phyloP scores from a whole-genome alignment of 2,888 invertebrate species.

The Drosophila subsilvestris region DNA sequence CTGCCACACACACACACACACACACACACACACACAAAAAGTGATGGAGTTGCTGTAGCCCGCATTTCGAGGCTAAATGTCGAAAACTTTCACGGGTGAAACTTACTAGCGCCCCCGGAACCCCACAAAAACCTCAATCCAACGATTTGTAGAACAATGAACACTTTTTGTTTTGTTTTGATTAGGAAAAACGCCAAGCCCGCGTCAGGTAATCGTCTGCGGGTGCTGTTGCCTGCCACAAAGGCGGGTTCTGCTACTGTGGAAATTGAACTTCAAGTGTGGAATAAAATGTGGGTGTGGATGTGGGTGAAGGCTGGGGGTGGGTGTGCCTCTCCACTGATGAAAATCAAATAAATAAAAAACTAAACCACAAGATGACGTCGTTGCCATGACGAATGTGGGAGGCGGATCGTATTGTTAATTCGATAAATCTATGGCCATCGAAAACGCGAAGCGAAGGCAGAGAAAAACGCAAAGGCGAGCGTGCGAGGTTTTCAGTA shows the following conservation, averaged over 20 bases:
- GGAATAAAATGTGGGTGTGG: background rate
- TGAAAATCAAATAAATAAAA: constrained; percentile 74
- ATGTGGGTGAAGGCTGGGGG: constrained; percentile 1
- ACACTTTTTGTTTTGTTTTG: constrained; percentile 45
- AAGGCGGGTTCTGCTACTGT: constrained; percentile 39
- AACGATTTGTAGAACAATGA: constrained; percentile 16
- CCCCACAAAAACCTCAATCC: constrained; percentile 41
- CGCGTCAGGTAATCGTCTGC: constrained; percentile 64
- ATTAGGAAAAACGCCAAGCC: constrained; percentile 61
- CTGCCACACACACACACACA: constrained; percentile 41
- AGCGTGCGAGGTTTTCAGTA: constrained; percentile 56
- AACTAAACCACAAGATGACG: constrained; percentile 75
- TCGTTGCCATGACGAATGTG: constrained; percentile 69
- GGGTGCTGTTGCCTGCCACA: constrained; percentile 60
- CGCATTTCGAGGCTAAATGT: constrained; percentile 54
- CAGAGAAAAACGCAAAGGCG: constrained; percentile 35
- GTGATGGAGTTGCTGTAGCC: constrained; percentile 47
- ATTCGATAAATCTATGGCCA: constrained; percentile 75
- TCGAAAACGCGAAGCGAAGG: constrained; percentile 35
- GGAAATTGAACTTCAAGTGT: background rate
- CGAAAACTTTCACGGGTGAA: constrained; percentile 41
- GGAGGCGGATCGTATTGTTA: constrained; percentile 60
- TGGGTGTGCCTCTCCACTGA: constrained; percentile 34
- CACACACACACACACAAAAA: constrained; percentile 49
- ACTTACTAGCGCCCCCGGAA: constrained; percentile 24